Conservation (phyloP, 2,888 invertebrate genomes). For the Athripsodes cinereus region DNA sequence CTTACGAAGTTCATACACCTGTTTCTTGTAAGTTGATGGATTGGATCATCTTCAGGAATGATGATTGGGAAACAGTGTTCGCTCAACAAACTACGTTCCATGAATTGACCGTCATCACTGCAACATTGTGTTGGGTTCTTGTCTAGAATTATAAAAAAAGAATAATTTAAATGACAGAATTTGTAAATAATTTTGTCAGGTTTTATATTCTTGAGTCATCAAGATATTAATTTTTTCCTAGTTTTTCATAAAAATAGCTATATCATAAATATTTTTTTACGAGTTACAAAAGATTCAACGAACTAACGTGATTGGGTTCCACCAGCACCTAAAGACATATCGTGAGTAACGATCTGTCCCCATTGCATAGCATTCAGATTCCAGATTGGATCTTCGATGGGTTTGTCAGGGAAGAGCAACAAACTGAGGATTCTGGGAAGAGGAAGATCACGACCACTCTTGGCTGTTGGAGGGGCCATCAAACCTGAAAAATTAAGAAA, state of each 20-base stretch:
- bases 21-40: conserved; percentile 47
- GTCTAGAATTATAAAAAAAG: conserved; percentile 35
- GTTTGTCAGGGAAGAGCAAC: conserved; percentile 62
- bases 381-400: conserved; percentile 64
- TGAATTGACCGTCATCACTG: conserved; percentile 50
- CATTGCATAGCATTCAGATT: conserved; percentile 73
- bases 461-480: conserved; percentile 35
- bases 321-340: conserved; percentile 69
- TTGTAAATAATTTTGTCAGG: too few relatives aligned
- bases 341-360: conserved; percentile 75
- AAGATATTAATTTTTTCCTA: too few relatives aligned
- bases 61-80: conserved; percentile 48
- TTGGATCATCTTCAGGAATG: conserved; percentile 48
- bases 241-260: too few relatives aligned
- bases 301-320: conserved; percentile 70
- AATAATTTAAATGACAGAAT: background rate
- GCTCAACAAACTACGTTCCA: conserved; percentile 37
- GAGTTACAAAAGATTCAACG: too few relatives aligned
- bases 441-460: conserved; percentile 62
- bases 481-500: background rate
- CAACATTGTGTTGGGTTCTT: conserved; percentile 58
- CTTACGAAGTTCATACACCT: conserved; percentile 70
- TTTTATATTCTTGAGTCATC: too few relatives aligned
- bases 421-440: conserved; percentile 65
- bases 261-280: too few relatives aligned